Evolutionary conservation across 1,140 invertebrate genomes (phyloP).

Genomic region (Aphaenogaster floridana): DNA sequence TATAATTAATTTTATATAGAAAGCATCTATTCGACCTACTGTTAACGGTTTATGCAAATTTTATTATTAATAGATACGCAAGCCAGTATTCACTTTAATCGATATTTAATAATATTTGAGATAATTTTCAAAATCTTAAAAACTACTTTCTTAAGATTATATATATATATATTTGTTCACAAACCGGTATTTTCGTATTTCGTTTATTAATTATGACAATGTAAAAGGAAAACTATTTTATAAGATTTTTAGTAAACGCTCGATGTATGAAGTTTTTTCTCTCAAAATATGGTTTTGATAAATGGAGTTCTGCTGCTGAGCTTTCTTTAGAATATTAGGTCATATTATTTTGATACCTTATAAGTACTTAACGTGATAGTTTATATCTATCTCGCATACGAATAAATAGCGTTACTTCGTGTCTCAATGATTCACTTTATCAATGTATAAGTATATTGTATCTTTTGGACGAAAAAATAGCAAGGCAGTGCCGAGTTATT

Average conservation of each 20-base stretch:
- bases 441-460: slow-evolving; percentile 24
- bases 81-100: slow-evolving; percentile 9
- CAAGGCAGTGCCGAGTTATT: slow-evolving; percentile 26
- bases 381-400: slow-evolving; percentile 17
- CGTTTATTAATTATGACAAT: slow-evolving; percentile 7
- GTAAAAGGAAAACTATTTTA: background rate
- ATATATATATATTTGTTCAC: background rate
- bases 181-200: background rate
- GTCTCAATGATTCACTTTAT: slow-evolving; percentile 9
- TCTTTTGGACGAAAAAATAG: slow-evolving; percentile 29
- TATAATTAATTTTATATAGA: slow-evolving; percentile 11
- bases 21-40: background rate
- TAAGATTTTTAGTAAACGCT: background rate
- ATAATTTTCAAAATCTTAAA: background rate
- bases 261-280: background rate
- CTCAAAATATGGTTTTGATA: background rate
- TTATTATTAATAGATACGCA: background rate
- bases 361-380: slow-evolving; percentile 20
- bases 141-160: background rate
- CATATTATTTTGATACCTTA: slow-evolving; percentile 30
- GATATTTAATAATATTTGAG: background rate
- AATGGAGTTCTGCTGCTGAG: slow-evolving; percentile 22
- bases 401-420: slow-evolving; percentile 3
- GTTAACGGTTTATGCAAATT: slow-evolving; percentile 1
- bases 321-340: slow-evolving; percentile 21